Base-by-base conservation (phyloP, 1,140 invertebrate species). In the Drosophila sulfurigaster region DNA sequence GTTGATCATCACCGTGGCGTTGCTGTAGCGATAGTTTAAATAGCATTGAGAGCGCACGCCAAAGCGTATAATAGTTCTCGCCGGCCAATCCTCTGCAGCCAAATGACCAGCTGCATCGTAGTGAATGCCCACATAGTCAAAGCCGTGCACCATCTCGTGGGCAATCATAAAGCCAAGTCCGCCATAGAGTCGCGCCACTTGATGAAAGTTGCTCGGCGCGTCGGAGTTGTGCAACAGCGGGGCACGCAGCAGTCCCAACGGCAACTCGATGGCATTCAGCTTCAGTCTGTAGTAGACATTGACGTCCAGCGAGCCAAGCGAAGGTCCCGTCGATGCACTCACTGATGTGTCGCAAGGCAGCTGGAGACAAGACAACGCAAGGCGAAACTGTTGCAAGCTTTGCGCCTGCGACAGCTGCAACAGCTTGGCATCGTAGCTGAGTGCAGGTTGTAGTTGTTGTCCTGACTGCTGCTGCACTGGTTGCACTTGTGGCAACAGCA, bases 111-210 rank as follows among this genome's bases (percentile, higher is more conserved):
- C 5, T 3, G 87, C 72, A 60, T 92, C 91, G 25, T 92, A 92
- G 54, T 91, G 92, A 11, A 92, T 66, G 51, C 91, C 91, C 58
- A 91, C 91, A 7, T 90, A 92, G 49, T 92, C 91, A 38, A 92
- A 90, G 59, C 82, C 91, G 41, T 92, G 91, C 25, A 92, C 11
- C 58, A 92, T 65, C 51, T 92, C 91, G 63, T 92, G 91, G 13
- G 75, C 91, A 7, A 92, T 30, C 2, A 92, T 82, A 11, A 81
- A 92, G 38, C 78, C 88, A 16, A 92, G 15, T 0, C 79, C 70
- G 52, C 78, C 88, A 13, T 75, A 48, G 8, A 83, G 30, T 0
- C 67, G 75, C 0, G 82, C 75, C 1, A 49, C 15, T 0, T 28
- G 15, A 38, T 32, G 51, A 1, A 15, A 6, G 51, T 3, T 46